Evolutionary conservation across 2,113 vertebrate species (phyloP).

Genomic region (Nycticryphes semicollaris): DNA sequence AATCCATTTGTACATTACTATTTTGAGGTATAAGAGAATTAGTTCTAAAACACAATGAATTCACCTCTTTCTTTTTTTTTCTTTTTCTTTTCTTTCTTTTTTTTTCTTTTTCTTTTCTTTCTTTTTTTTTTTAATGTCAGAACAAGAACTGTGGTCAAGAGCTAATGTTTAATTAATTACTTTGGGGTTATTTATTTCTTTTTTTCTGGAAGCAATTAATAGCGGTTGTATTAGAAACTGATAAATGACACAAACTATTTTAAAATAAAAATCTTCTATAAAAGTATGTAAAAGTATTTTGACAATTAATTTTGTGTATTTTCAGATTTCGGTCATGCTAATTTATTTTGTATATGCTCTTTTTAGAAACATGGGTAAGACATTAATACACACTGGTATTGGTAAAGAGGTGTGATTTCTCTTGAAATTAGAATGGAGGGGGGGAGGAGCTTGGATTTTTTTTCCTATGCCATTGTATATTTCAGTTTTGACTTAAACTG

Average conservation of each 20-base stretch:
- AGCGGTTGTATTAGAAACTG: background rate
- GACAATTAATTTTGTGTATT: background rate
- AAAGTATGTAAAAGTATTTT: background rate
- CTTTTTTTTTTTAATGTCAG: background rate
- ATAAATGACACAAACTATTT: background rate
- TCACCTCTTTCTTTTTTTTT: accelerated
- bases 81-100: too few relatives aligned
- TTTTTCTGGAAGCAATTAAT: background rate
- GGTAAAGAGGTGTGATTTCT: background rate
- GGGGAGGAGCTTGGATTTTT: accelerated
- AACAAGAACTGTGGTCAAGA: background rate
- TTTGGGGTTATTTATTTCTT: background rate
- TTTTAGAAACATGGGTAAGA: background rate
- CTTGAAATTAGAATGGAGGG: background rate
- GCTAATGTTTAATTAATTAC: background rate
- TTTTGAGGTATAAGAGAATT: background rate
- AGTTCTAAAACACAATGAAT: background rate
- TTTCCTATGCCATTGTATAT: background rate
- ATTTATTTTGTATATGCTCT: background rate
- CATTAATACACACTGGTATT: background rate
- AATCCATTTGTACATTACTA: background rate
- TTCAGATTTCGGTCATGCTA: background rate
- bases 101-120: background rate
- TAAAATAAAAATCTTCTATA: background rate
- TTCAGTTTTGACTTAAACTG: background rate